Conservation (phyloP, 2,888 invertebrate genomes). For the Amorpha juglandis region DNA sequence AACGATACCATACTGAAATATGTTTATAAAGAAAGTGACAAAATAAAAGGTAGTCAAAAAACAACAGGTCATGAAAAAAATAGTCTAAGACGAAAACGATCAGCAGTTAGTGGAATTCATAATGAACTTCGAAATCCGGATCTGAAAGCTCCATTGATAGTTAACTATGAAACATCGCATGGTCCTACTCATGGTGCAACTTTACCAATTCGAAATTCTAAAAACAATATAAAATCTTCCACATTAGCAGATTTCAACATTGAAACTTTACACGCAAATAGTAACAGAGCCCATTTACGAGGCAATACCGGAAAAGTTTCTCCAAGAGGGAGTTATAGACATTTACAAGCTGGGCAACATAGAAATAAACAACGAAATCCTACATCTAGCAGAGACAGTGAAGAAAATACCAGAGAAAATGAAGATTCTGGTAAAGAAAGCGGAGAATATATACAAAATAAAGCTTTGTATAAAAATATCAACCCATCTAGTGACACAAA, state of each 20-base stretch:
- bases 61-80: slow-evolving; percentile 63
- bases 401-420: slow-evolving; percentile 38
- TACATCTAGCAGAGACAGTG: slow-evolving; percentile 32
- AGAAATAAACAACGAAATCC: slow-evolving; percentile 11
- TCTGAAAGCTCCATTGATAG: slow-evolving; percentile 52
- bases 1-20: slow-evolving; percentile 63
- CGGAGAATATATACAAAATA: slow-evolving; percentile 36
- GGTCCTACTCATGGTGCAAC: slow-evolving; percentile 41
- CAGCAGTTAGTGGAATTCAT: slow-evolving; percentile 31
- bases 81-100: slow-evolving; percentile 60
- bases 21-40: slow-evolving; percentile 60
- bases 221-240: slow-evolving; percentile 52
- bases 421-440: slow-evolving; percentile 38
- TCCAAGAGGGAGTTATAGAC: slow-evolving; percentile 9
- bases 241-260: slow-evolving; percentile 70
- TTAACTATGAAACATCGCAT: slow-evolving; percentile 65
- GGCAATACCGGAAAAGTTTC: background rate
- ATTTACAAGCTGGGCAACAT: background rate
- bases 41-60: slow-evolving; percentile 44
- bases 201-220: slow-evolving; percentile 41
- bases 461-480: slow-evolving; percentile 14
- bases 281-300: slow-evolving; percentile 23
- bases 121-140: slow-evolving; percentile 41
- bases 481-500: background rate
- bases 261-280: slow-evolving; percentile 59